Base-by-base conservation (phyloP, 2,888 invertebrate genomes). In the Tubiluchus corallicola region DNA sequence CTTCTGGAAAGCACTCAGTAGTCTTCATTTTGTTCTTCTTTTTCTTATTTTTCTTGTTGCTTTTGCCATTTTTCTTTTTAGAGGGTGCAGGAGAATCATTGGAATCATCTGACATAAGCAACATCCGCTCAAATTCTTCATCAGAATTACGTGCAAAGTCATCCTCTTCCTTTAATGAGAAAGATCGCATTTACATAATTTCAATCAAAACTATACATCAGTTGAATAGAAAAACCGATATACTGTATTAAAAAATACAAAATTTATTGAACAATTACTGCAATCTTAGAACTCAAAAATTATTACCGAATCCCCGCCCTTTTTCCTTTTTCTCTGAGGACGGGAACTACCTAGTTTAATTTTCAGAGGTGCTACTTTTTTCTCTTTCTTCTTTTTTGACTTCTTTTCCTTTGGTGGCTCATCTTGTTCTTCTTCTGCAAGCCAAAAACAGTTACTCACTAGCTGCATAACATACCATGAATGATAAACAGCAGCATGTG, bases 11-110 rank as follows among this genome's bases (percentile, higher is more conserved):
- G 29, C 29, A 9, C 29, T 9, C 9, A 9, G 29, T 29, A 9
- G 29, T 29, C 29, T 29, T 29, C 29, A n/a, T 29, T n/a, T 29
- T 29, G 29, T 29, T 29, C 29, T 29, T 29, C 29, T 29, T 29
- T n/a, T 29, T 29, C 29, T 29, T 29, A n/a, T n/a, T 29, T n/a
- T 29, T 29, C 29, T 29, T 29, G 9, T 9, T n/a, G 29, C 29
- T n/a, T n/a, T 29, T 29, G 29, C 29, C 29, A n/a, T 29, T 29
- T n/a, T 29, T 29, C 29, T 29, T 29, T n/a, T 29, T 29, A 9
- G 29, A 9, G 29, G 29, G n/a, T 9, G 9, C 29, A 29, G 29
- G 29, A 9, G 29, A 29, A 9, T n/a, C 29, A n/a, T 29, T n/a
- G 29, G 9, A 9, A n/a, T 29, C n/a, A n/a, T 29, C 29, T n/a